These are phyloP conservation scores for Clarias gariepinus DNA, from an alignment of 2,113 vertebrate genomes.

Conservation along the genomic window DNA sequence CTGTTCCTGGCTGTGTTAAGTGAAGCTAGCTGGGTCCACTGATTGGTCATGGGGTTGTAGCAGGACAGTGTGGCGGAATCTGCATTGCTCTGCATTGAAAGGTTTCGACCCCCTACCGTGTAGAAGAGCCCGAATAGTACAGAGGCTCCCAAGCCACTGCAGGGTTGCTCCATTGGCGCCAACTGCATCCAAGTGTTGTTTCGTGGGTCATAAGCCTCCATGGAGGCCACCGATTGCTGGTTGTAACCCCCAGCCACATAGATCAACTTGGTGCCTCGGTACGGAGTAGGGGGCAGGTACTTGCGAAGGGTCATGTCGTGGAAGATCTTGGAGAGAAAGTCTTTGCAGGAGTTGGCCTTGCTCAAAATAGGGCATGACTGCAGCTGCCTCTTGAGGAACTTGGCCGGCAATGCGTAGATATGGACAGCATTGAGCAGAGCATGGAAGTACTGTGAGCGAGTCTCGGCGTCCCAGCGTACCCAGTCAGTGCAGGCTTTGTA, in stretches of 20 bases:
- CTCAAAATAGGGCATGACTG: constrained; percentile 79
- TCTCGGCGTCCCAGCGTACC: constrained; percentile 76
- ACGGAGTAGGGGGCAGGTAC: constrained; percentile 68
- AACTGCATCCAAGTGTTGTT: constrained; percentile 71
- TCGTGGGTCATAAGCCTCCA: constrained; percentile 75
- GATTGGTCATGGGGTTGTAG: constrained; percentile 83
- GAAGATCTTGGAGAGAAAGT: constrained; percentile 81
- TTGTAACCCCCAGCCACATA: constrained; percentile 78
- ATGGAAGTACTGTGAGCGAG: constrained; percentile 76
- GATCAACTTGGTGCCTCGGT: constrained; percentile 76
- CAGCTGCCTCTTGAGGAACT: constrained; percentile 80
- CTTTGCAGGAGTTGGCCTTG: constrained; percentile 79
- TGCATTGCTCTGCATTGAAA: constrained; percentile 69
- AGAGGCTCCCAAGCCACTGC: constrained; percentile 79
- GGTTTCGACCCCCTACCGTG: constrained; percentile 76
- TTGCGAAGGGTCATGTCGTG: constrained; percentile 80
- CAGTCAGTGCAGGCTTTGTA: constrained; percentile 82
- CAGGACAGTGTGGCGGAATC: constrained; percentile 75
- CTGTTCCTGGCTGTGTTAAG: constrained; percentile 77
- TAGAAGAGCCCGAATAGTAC: constrained; percentile 77
- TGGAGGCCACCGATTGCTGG: constrained; percentile 68
- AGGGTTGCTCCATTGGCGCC: constrained; percentile 69
- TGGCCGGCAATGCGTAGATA: constrained; percentile 78
- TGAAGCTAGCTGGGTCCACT: constrained; percentile 72
- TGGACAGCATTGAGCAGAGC: constrained; percentile 79